Conservation (phyloP, 2,113 vertebrate species). For the Ahaetulla prasina region DNA sequence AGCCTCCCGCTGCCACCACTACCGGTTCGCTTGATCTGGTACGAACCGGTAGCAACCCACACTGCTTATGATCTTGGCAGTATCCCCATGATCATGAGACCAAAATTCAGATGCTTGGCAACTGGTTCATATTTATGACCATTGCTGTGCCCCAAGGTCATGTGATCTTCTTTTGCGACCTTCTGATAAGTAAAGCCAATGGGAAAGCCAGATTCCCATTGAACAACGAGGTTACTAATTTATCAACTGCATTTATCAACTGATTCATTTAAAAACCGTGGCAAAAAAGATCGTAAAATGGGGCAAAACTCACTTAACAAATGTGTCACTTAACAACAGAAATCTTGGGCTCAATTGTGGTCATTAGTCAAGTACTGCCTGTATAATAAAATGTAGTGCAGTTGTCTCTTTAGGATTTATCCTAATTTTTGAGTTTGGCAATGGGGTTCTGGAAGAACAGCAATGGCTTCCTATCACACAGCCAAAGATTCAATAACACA, state of each 20-base stretch:
- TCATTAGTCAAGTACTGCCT: not conserved
- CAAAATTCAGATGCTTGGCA: not conserved
- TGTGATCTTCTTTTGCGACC: not conserved
- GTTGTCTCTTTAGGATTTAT: not conserved
- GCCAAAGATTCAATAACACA: not conserved
- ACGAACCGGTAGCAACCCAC: no score
- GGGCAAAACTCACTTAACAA: not conserved
- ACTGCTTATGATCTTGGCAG: not conserved
- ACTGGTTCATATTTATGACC: not conserved
- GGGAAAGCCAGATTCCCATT: not conserved
- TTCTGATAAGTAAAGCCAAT: not conserved
- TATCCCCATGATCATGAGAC: not conserved
- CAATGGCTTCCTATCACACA: not conserved
- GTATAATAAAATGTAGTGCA: not conserved
- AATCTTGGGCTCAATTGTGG: not conserved
- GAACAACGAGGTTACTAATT: not conserved
- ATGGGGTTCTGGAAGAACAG: not conserved
- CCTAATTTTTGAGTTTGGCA: not conserved
- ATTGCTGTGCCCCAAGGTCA: not conserved
- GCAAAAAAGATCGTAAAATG: not conserved
- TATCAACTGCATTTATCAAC: not conserved
- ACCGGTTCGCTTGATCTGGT: no score
- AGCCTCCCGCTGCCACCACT: no score
- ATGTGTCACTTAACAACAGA: not conserved
- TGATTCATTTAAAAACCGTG: not conserved